These are phyloP conservation scores for Microctonus brassicae DNA, from an alignment of 2,888 invertebrate genomes.

Conservation along the genomic window DNA sequence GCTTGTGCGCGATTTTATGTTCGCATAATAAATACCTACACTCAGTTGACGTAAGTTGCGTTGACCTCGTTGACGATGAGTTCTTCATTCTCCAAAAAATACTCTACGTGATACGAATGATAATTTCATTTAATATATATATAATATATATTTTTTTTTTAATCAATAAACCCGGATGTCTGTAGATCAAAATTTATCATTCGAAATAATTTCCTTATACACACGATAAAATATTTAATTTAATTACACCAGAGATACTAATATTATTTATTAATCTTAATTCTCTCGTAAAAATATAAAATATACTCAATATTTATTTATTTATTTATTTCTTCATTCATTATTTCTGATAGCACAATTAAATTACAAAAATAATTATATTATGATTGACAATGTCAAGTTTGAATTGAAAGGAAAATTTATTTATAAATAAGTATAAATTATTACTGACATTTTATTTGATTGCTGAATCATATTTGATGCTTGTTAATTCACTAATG, in stretches of 20 bases:
- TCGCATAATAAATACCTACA: constrained; percentile 2
- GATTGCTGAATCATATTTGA: neutral
- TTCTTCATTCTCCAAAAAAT: neutral
- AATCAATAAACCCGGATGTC: neutral
- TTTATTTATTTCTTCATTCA: too few species aligned
- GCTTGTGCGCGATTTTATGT: constrained; percentile 22
- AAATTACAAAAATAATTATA: too few species aligned
- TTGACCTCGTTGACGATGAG: constrained; percentile 5
- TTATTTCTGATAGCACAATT: too few species aligned
- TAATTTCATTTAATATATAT: neutral
- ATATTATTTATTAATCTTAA: too few species aligned
- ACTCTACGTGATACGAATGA: neutral
- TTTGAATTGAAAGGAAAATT: too few species aligned
- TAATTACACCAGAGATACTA: too few species aligned
- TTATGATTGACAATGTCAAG: too few species aligned
- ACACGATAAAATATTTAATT: neutral
- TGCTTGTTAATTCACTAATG: neutral
- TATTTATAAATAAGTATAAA: too few species aligned
- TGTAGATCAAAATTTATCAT: neutral
- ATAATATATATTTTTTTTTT: too few species aligned
- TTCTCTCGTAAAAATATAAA: too few species aligned
- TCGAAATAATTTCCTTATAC: neutral
- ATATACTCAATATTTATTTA: too few species aligned
- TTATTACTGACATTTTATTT: too few species aligned
- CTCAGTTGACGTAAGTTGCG: constrained; percentile 1